Base-by-base conservation (phyloP, 2,888 invertebrate genomes). In the Smittia sp. region DNA sequence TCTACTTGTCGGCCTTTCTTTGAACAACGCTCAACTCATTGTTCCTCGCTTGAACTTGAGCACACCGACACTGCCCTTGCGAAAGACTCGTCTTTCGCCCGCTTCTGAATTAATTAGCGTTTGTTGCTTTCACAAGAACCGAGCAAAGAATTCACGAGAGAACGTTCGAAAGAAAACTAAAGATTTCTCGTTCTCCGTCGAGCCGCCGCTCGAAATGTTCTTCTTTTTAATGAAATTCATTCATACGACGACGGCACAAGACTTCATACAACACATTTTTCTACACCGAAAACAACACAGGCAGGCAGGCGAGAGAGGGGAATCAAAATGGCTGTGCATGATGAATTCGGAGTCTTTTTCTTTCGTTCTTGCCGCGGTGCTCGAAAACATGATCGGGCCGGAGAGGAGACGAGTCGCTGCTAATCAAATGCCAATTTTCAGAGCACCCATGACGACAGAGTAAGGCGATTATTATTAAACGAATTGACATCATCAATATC, bases 191-290 rank as follows among this genome's bases (percentile, higher is more conserved):
- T 58, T 20, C 22, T 69, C 54, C 52, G 22, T 69, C 52, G 69
- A 13, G 20, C 52, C n/a, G 18, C 58, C 7, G 15, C 20, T 15
- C 52, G 15, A 52, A 52, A 52, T 7, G 58, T 58, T 67, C 69
- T 69, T 69, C 69, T 69, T 69, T 15, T 69, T 69, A 54, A 38
- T 68, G 46, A 58, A 58, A 58, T 69, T 69, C 69, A 69, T 69
- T 69, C 69, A 69, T 69, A 69, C 52, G 54, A 69, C 58, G 22
- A 18, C 7, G 58, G 9, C 58, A 20, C 69, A 54, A 66, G 39
- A 69, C 25, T 46, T 52, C 27, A 69, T 69, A 69, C 69, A 69
- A 69, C 54, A 54, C 41, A 25, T 54, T 54, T 32, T 39, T 69
- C 52, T 41, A 54, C 52, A 68, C 65, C 27, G 58, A 22, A 58